phyloP scores from a whole-genome alignment of 1,140 invertebrate genomes.

The Bombus superbus region DNA sequence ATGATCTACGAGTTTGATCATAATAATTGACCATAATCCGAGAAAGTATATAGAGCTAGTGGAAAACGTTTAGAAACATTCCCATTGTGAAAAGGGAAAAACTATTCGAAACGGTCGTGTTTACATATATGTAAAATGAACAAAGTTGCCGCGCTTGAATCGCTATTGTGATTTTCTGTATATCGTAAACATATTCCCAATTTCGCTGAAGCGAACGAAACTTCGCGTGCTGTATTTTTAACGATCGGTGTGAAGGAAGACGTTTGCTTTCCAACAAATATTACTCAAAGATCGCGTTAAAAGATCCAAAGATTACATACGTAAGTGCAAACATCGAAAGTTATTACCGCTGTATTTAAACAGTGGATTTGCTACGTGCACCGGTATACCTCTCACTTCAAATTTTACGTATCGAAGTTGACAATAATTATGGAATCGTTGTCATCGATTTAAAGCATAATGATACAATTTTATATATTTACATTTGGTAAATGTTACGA shows the following conservation, averaged over 20 bases:
- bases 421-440: constrained; percentile 31
- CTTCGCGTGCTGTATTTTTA: neutral
- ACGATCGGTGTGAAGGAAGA: too few relatives aligned
- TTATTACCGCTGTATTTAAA: neutral
- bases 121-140: neutral
- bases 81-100: too few relatives aligned
- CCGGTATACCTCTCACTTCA: constrained; percentile 42
- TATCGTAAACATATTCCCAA: neutral
- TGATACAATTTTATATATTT: constrained; percentile 27
- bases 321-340: neutral
- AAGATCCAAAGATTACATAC: neutral
- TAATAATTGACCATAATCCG: neutral
- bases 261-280: too few relatives aligned
- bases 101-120: neutral
- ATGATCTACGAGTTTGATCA: neutral
- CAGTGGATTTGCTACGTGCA: neutral
- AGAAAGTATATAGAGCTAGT: neutral
- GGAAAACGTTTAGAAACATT: constrained; percentile 9
- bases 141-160: neutral
- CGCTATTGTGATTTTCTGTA: neutral
- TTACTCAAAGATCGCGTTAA: neutral
- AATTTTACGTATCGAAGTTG: constrained; percentile 37
- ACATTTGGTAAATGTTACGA: neutral
- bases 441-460: neutral
- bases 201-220: neutral